Percentiles rank a stretch among this genome's conserved stretches.
Evolutionary conservation across 1,140 invertebrate species (phyloP).

Genomic region (Drosophila busckii): DNA sequence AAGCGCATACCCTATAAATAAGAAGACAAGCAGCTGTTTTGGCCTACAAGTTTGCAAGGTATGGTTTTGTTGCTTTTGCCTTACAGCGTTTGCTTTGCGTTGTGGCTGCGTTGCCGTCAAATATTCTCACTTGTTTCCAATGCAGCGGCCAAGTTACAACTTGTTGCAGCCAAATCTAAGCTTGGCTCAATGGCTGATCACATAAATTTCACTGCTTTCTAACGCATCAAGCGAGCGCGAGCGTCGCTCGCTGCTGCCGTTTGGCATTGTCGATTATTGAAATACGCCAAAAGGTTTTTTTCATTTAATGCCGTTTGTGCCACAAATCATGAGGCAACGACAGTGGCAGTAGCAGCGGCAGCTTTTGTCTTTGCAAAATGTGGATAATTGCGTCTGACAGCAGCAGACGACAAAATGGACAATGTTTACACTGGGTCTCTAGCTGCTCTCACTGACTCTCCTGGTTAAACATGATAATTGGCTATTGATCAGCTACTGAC

Average conservation of each 20-base stretch:
- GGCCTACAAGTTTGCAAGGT: not conserved
- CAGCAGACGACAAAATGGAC: slow-evolving; percentile 20
- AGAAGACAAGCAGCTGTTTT: too few relatives aligned
- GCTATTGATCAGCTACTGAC: slow-evolving; percentile 18
- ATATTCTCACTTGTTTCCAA: slow-evolving; percentile 8
- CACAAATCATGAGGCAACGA: slow-evolving; percentile 57
- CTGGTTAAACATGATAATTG: slow-evolving; percentile 71
- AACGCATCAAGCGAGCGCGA: slow-evolving; percentile 47
- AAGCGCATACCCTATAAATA: slow-evolving; percentile 17
- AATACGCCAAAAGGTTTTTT: slow-evolving; percentile 67
- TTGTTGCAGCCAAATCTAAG: slow-evolving; percentile 50
- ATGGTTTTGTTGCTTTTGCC: not conserved
- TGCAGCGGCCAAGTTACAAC: slow-evolving; percentile 29
- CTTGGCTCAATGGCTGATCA: slow-evolving; percentile 17
- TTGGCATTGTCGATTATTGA: slow-evolving; percentile 60
- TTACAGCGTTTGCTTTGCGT: slow-evolving; percentile 6
- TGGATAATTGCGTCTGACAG: slow-evolving; percentile 67
- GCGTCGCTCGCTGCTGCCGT: not conserved
- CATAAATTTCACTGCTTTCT: slow-evolving; percentile 72
- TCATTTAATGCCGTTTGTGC: slow-evolving; percentile 23
- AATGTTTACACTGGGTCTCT: not conserved
- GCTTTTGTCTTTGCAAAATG: slow-evolving; percentile 52
- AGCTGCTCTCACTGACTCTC: slow-evolving; percentile 30
- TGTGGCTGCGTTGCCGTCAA: not conserved
- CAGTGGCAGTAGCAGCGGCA: slow-evolving; percentile 21